phyloP scores from a whole-genome alignment of 1,140 invertebrate genomes.

The Anastrepha ludens region DNA sequence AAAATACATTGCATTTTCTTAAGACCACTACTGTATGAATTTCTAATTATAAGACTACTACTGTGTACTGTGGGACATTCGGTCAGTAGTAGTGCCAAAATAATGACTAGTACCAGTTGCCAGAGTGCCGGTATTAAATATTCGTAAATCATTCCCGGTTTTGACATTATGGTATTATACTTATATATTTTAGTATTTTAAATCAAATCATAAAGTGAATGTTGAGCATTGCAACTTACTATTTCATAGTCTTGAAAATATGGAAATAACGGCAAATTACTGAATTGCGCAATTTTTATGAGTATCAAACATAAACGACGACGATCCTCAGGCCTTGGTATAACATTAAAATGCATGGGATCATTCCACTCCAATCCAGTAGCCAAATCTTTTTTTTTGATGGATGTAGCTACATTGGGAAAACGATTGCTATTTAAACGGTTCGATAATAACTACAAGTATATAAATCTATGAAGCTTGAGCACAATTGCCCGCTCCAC shows the following conservation, averaged over 20 bases:
- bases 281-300: constrained; percentile 79
- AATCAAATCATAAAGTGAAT: no score
- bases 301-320: constrained; percentile 79
- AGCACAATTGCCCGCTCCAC: constrained; percentile 19
- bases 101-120: no score
- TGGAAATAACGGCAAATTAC: constrained; percentile 78
- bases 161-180: no score
- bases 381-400: constrained; percentile 68
- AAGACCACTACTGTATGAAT: no score
- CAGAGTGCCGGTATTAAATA: no score
- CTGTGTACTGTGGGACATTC: no score
- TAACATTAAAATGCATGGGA: constrained; percentile 77
- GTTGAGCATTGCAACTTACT: background rate
- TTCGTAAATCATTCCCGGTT: no score
- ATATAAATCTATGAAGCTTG: background rate
- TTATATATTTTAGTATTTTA: no score
- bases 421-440: background rate
- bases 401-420: background rate
- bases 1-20: no score
- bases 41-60: no score
- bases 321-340: constrained; percentile 79
- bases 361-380: constrained; percentile 80
- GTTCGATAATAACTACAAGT: background rate
- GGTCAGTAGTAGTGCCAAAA: no score
- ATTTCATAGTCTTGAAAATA: constrained; percentile 83